A percentile compares a stretch with the other conserved stretches of the same genome.
phyloP scores from a whole-genome alignment of 92 coral and sea anemone genomes.

The Epizoanthus rinbou region DNA sequence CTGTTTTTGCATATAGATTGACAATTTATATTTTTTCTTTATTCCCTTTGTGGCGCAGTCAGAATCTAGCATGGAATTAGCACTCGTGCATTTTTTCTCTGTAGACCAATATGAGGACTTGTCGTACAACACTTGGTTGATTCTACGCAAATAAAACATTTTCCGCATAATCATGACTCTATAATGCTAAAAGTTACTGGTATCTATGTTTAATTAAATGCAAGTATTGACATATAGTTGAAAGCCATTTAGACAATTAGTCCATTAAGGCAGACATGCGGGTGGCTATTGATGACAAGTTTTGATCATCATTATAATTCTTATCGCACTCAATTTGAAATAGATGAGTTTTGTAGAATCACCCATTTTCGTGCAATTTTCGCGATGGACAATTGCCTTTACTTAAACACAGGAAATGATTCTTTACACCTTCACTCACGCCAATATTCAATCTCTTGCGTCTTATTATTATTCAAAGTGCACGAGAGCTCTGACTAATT shows the following conservation, averaged over 20 bases:
- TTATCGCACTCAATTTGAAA: slow-evolving; percentile 39
- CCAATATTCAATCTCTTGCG: slow-evolving; percentile 18
- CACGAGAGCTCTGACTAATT: background rate
- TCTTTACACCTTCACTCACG: slow-evolving; percentile 22
- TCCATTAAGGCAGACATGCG: slow-evolving; percentile 54
- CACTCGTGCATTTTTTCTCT: too few species aligned
- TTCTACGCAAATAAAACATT: background rate
- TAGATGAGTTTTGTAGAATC: slow-evolving; percentile 19
- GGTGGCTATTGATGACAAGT: slow-evolving; percentile 27
- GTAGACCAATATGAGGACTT: background rate
- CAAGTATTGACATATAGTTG: slow-evolving; percentile 51
- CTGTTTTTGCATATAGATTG: slow-evolving; percentile 16
- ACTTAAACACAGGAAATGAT: slow-evolving; percentile 35
- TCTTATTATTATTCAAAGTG: background rate
- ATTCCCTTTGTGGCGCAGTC: background rate
- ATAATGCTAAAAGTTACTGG: slow-evolving; percentile 2
- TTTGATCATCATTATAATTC: slow-evolving; percentile 23
- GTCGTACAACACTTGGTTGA: background rate
- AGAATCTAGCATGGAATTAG: background rate
- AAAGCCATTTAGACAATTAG: slow-evolving; percentile 69
- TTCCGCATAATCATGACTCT: background rate
- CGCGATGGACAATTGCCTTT: slow-evolving; percentile 41
- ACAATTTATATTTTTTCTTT: background rate
- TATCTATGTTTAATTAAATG: slow-evolving; percentile 54
- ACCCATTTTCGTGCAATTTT: slow-evolving; percentile 39